Conservation (phyloP, 2,113 vertebrate species). For the Pachyramphus minor region DNA sequence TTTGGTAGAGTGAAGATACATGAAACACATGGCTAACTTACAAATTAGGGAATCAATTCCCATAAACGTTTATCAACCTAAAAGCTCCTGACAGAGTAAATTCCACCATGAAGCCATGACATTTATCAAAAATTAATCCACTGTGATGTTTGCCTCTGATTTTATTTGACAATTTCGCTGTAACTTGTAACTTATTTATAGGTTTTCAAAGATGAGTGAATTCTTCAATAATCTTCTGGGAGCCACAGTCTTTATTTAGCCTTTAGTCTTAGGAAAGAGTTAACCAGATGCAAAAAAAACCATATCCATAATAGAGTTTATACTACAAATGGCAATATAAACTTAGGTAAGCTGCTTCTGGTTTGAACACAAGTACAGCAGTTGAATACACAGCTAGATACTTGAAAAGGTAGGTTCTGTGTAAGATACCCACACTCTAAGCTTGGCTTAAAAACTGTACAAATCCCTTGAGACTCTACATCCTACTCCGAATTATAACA, state of each 20-base stretch:
- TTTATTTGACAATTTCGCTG: neutral
- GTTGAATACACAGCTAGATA: neutral
- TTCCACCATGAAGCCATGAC: neutral
- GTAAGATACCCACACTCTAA: neutral
- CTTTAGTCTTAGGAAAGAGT: neutral
- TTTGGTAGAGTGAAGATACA: neutral
- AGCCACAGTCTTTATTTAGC: neutral
- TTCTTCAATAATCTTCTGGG: neutral
- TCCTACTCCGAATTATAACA: neutral
- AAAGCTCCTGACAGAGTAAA: neutral
- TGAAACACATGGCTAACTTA: neutral
- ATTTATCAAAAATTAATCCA: neutral
- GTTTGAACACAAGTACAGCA: neutral
- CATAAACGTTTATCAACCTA: neutral
- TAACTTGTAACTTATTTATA: neutral
- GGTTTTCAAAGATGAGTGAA: neutral
- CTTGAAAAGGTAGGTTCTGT: neutral
- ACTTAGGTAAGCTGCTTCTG: neutral
- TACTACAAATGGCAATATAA: neutral
- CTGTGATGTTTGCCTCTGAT: neutral
- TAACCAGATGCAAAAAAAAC: neutral
- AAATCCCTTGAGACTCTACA: neutral
- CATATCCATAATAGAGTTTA: neutral
- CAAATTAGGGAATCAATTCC: neutral
- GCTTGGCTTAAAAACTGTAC: neutral